phyloP scores from a whole-genome alignment of 2,888 invertebrate species.

The Spodoptera exigua region DNA sequence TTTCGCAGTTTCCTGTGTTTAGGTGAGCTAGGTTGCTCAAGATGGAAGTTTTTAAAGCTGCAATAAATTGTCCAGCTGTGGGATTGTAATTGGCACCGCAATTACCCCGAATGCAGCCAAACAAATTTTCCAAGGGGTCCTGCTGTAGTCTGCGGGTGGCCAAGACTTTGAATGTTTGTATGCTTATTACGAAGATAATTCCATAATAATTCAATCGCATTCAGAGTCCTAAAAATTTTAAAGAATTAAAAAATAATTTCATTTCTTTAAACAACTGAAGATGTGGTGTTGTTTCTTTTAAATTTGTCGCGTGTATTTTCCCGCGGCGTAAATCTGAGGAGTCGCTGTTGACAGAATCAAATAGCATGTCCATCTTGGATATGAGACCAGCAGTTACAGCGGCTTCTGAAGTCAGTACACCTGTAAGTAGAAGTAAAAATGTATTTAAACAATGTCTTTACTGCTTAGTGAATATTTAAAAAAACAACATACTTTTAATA shows the following conservation, averaged over 20 bases:
- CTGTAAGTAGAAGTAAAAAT: no score
- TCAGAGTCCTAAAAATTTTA: constrained; percentile 26
- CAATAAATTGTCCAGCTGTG: constrained; percentile 44
- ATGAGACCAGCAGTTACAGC: no score
- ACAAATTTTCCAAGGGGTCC: constrained; percentile 45
- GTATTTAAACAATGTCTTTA: no score
- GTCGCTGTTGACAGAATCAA: constrained; percentile 16
- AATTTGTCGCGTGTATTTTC: constrained; percentile 5
- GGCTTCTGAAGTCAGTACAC: no score
- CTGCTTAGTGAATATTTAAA: no score
- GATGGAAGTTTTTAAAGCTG: constrained; percentile 42
- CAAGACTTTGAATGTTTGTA: constrained; percentile 11
- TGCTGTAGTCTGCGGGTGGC: constrained; percentile 30
- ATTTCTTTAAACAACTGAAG: constrained; percentile 5
- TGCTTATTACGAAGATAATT: not conserved
- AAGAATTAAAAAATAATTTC: constrained; percentile 7
- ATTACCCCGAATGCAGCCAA: constrained; percentile 37
- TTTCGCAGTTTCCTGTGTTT: constrained; percentile 17
- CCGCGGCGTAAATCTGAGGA: constrained; percentile 9
- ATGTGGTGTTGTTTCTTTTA: constrained; percentile 8
- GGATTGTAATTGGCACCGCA: constrained; percentile 46
- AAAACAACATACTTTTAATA: no score
- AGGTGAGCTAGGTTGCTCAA: constrained; percentile 23
- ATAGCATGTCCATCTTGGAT: no score
- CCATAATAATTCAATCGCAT: constrained; percentile 25